Conservation (phyloP, 2,797 vertebrate species). For the Neomorphus geoffroyi region DNA sequence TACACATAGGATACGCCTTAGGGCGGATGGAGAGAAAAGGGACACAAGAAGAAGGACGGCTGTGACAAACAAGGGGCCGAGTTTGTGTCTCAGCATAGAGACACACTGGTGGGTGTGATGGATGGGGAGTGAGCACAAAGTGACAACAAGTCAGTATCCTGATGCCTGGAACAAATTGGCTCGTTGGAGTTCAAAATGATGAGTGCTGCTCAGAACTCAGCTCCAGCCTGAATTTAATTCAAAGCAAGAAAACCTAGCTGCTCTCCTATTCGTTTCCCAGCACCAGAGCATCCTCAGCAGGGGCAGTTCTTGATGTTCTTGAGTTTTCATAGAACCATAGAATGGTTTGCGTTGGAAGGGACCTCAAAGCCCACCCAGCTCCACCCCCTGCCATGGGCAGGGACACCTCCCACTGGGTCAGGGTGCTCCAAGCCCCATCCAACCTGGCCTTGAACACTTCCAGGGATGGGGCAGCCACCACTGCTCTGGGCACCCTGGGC, state of each 20-base stretch:
- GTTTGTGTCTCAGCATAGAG: neutral
- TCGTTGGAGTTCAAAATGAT: neutral
- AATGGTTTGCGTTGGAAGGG: too few relatives aligned
- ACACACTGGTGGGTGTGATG: neutral
- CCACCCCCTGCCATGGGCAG: too few relatives aligned
- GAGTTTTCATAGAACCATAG: neutral
- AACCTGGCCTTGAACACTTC: too few relatives aligned
- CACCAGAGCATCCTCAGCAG: neutral
- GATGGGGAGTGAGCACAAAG: neutral
- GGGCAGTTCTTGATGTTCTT: neutral
- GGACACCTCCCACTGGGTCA: too few relatives aligned
- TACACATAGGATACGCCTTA: neutral
- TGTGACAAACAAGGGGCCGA: neutral
- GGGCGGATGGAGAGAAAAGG: neutral
- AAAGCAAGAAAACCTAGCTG: neutral
- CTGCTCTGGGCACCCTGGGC: too few relatives aligned
- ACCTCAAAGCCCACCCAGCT: too few relatives aligned
- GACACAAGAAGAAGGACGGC: neutral
- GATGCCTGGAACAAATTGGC: neutral
- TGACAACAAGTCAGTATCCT: neutral
- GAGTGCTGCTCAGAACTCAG: neutral
- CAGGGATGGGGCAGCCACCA: too few relatives aligned
- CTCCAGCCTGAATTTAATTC: neutral
- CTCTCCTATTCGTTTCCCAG: neutral
- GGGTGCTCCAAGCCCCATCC: too few relatives aligned